phyloP scores from a whole-genome alignment of 2,888 invertebrate genomes.

The Yponomeuta evonymella region DNA sequence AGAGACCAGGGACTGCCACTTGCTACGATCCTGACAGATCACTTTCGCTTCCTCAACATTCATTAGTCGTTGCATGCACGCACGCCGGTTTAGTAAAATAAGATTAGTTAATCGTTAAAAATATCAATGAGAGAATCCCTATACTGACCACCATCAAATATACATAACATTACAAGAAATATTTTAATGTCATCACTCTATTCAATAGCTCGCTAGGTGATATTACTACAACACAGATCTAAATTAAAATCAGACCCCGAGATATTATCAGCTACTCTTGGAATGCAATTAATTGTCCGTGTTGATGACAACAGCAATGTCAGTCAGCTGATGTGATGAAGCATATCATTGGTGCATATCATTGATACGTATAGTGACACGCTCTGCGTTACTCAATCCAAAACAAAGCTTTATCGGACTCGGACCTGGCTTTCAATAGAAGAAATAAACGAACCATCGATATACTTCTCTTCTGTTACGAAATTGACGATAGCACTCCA shows the following conservation, averaged over 20 bases:
- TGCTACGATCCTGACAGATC: too few relatives aligned
- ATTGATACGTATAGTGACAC: neutral
- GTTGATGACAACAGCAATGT: neutral
- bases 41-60: too few relatives aligned
- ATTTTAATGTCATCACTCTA: neutral
- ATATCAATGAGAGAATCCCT: too few relatives aligned
- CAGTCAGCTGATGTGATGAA: neutral
- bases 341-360: neutral
- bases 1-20: too few relatives aligned
- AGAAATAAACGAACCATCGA: neutral
- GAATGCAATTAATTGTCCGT: conserved; percentile 8
- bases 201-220: neutral
- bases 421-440: neutral
- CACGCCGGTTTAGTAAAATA: too few relatives aligned
- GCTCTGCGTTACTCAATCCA: neutral
- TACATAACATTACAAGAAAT: too few relatives aligned
- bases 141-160: too few relatives aligned
- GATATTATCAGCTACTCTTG: conserved; percentile 1
- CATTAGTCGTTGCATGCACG: too few relatives aligned
- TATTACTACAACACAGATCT: neutral
- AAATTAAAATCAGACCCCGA: conserved; percentile 1
- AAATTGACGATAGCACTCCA: too few relatives aligned
- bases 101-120: too few relatives aligned
- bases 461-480: too few relatives aligned
- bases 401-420: too few relatives aligned